phyloP scores from a whole-genome alignment of 1,140 invertebrate genomes.

The Potamilus streckersoni region DNA sequence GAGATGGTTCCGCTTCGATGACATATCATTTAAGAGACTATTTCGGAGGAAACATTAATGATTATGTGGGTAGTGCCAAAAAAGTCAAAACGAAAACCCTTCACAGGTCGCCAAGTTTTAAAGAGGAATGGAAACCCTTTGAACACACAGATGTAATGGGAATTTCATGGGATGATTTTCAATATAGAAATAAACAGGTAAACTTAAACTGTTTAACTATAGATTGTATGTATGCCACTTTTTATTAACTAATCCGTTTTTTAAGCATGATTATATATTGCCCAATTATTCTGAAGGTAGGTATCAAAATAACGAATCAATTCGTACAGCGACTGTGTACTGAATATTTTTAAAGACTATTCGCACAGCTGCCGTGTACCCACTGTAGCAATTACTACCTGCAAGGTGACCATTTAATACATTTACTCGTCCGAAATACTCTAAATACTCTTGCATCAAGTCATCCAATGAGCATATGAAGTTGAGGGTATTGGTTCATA shows the following conservation, averaged over 20 bases:
- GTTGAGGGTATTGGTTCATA: too few species aligned
- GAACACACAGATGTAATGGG: conserved; percentile 47
- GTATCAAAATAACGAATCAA: too few species aligned
- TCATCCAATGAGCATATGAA: too few species aligned
- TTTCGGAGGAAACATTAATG: conserved; percentile 25
- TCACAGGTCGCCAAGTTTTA: conserved; percentile 43
- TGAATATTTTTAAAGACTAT: too few species aligned
- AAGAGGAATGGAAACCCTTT: conserved; percentile 59
- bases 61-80: conserved; percentile 15
- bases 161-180: conserved; percentile 62
- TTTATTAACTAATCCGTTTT: background rate
- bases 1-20: conserved; percentile 73
- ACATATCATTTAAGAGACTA: conserved; percentile 69
- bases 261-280: too few species aligned
- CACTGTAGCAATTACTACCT: too few species aligned
- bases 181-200: conserved; percentile 67
- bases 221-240: background rate
- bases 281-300: too few species aligned
- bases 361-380: too few species aligned
- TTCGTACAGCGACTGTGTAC: too few species aligned
- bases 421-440: too few species aligned
- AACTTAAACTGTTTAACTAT: background rate
- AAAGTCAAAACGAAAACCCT: conserved; percentile 19
- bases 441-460: too few species aligned
- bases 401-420: too few species aligned